These are phyloP conservation scores for Trachemys scripta DNA, from an alignment of 2,113 vertebrate genomes.

Conservation along the genomic window DNA sequence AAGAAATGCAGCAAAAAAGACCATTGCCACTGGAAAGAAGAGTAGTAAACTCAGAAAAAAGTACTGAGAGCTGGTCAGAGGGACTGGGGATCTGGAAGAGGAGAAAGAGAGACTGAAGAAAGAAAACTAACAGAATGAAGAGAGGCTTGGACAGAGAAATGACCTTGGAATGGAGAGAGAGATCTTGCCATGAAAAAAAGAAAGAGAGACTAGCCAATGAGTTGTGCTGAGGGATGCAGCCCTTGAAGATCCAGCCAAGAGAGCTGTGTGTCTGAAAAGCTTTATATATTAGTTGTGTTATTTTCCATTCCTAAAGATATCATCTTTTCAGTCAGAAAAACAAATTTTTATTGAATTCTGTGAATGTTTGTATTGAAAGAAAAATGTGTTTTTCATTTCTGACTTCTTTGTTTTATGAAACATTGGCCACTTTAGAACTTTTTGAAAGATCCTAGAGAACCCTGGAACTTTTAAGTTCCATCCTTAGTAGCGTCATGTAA, in stretches of 20 bases:
- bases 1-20: neutral
- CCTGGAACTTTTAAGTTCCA: conserved; percentile 31
- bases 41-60: neutral
- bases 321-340: conserved; percentile 64
- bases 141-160: neutral
- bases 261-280: conserved; percentile 31
- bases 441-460: conserved; percentile 31
- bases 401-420: conserved; percentile 63
- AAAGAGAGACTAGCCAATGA: neutral
- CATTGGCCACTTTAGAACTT: conserved; percentile 56
- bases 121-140: conserved; percentile 22
- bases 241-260: conserved; percentile 44
- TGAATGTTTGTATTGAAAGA: conserved; percentile 43
- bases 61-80: neutral
- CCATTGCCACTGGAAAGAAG: neutral
- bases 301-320: conserved; percentile 75
- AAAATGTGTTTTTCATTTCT: conserved; percentile 75
- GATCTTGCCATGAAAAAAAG: conserved; percentile 13
- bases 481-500: conserved; percentile 5
- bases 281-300: conserved; percentile 58
- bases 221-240: neutral
- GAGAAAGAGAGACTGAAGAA: neutral
- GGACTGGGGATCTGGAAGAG: neutral
- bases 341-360: conserved; percentile 68
- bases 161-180: neutral